phyloP scores from a whole-genome alignment of 2,888 invertebrate genomes.

The Ceriagrion tenellum region DNA sequence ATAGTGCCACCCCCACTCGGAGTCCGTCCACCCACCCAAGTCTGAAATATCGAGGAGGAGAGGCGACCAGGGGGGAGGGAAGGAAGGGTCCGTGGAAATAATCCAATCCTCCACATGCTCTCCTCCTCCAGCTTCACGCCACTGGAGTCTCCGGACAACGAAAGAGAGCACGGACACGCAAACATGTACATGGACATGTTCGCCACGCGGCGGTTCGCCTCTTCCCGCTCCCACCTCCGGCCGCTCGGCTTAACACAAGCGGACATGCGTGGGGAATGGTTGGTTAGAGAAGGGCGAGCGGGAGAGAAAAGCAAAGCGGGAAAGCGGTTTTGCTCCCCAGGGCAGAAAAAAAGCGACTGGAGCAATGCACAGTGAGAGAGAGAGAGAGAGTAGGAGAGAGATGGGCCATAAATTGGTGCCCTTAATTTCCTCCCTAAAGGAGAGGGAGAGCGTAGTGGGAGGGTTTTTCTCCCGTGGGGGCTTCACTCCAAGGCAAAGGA shows the following conservation, averaged over 20 bases:
- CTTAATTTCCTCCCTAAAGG: background rate
- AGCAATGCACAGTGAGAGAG: background rate
- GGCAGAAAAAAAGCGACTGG: background rate
- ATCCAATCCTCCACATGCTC: background rate
- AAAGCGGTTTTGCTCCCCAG: background rate
- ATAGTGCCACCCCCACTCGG: no score
- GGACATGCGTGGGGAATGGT: background rate
- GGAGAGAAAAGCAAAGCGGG: background rate
- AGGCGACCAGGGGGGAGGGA: no score
- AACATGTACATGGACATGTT: no score
- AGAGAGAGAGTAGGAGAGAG: no score
- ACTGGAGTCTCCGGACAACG: background rate
- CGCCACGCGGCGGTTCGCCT: no score
- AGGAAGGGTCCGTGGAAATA: background rate
- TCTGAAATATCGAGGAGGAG: background rate
- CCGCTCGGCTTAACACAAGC: background rate
- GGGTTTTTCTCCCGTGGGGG: background rate
- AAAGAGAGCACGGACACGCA: background rate
- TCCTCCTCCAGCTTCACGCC: no score
- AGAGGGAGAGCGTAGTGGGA: background rate
- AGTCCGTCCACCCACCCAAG: background rate
- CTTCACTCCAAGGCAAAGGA: background rate
- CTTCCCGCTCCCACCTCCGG: background rate
- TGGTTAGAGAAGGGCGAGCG: background rate
- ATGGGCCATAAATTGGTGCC: slow-evolving; percentile 17